Evolutionary conservation across 2,113 vertebrate genomes (phyloP), one percentile per base, ranked within the genome.

Genomic region (Hypomesus transpacificus): DNA sequence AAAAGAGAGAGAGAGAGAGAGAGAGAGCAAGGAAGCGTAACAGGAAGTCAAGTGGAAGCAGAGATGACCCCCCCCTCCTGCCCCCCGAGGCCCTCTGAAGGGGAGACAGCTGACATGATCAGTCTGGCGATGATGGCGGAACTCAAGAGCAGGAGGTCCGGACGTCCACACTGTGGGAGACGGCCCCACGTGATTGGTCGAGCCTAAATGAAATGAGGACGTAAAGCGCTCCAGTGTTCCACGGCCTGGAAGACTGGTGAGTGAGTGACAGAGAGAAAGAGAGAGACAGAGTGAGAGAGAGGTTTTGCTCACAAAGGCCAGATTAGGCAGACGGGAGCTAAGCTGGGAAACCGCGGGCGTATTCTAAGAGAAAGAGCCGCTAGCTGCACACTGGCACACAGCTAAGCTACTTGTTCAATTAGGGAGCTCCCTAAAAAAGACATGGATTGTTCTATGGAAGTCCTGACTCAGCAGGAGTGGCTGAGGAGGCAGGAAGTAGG

Each of bases 21-120:
- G 62, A 63, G 65, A 67, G 57, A 68, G 34, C 75, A 68, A 66
- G 74, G 64, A 69, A 76, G 61, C 61, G 39, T 46, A 46, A 11
- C 39, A 46, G 39, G 39, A 46, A 46, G 39, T 46, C 39, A 46
- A 46, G 39, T 46, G 39, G 39, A 46, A 46, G 39, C 9, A 26
- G 24, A 24, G 24, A 26, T 3, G 24, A 26, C 24, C 24, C 39
- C 39, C 39, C 39, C 39, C 7, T 7, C 11, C 13, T 53, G 14
- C 39, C 39, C 39, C 7, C 39, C 39, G 5, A 1, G 39, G 39
- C 39, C 39, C 39, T 46, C 39, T 46, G 39, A 9, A 1, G 39
- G 39, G 39, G 39, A 46, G 39, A 46, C 39, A 46, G 39, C 39
- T 46, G 39, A 46, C 39, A 46, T 46, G 39, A 46, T 46, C 8